phyloP scores from a whole-genome alignment of 1,140 invertebrate genomes.

The Papilio xuthus region DNA sequence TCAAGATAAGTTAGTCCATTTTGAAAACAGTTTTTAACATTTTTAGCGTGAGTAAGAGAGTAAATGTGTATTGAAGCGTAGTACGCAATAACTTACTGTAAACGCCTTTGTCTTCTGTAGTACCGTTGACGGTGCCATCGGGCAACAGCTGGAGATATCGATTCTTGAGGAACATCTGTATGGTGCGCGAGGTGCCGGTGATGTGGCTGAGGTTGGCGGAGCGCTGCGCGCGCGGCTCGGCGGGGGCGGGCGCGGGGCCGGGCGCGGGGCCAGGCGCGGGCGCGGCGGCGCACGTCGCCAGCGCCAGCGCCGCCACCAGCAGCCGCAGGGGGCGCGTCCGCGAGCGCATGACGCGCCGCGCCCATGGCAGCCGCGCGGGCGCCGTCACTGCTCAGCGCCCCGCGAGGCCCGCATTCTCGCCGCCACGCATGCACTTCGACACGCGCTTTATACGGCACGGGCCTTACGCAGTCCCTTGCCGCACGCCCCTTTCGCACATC shows the following conservation, averaged over 20 bases:
- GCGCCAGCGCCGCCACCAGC: conserved; percentile 71
- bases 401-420: conserved; percentile 1
- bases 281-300: conserved; percentile 70
- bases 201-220: conserved; percentile 89
- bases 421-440: conserved; percentile 49
- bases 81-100: conserved; percentile 86
- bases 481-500: conserved; percentile 20
- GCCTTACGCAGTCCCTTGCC: conserved; percentile 15
- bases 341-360: conserved; percentile 75
- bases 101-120: conserved; percentile 87
- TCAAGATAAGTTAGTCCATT: too few species aligned
- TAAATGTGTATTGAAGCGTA: neutral
- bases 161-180: conserved; percentile 91
- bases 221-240: conserved; percentile 81
- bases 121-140: conserved; percentile 90
- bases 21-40: too few species aligned
- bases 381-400: conserved; percentile 71
- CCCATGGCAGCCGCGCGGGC: conserved; percentile 75
- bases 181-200: conserved; percentile 87
- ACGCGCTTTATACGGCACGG: conserved; percentile 17
- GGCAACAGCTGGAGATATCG: conserved; percentile 88
- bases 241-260: conserved; percentile 50
- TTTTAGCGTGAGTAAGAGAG: too few species aligned
- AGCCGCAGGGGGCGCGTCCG: conserved; percentile 74
- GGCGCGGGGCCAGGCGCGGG: conserved; percentile 72